Percentiles rank a stretch among this genome's conserved stretches.
These are phyloP conservation scores for Centropus unirufus DNA, from an alignment of 2,113 vertebrate genomes.

Conservation along the genomic window DNA sequence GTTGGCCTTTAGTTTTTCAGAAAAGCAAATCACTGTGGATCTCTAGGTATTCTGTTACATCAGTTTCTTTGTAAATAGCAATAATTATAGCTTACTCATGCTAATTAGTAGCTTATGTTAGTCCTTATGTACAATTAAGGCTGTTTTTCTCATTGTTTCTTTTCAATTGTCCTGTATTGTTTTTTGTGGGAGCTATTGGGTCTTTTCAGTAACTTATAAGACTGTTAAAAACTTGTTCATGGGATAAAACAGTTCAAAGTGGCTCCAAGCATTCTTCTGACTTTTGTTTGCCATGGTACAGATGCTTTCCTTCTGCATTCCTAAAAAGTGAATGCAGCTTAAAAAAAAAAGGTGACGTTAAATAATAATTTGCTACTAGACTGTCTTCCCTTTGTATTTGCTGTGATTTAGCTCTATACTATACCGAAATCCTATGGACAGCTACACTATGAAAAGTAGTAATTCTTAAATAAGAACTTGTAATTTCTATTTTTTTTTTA, in stretches of 20 bases:
- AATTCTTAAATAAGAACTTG: background rate
- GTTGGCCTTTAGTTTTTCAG: background rate
- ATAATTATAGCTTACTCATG: background rate
- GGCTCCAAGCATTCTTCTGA: background rate
- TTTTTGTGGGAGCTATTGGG: background rate
- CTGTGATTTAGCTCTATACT: background rate
- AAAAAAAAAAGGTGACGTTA: background rate
- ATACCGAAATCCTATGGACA: background rate
- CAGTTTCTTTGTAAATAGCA: background rate
- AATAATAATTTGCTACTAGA: background rate
- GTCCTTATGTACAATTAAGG: background rate
- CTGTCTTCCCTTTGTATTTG: background rate
- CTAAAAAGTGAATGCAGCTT: background rate
- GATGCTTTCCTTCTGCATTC: background rate
- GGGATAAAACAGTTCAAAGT: background rate
- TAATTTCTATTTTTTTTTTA: background rate
- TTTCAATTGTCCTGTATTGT: background rate
- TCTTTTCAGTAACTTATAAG: background rate
- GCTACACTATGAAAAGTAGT: background rate
- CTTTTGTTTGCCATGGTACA: background rate
- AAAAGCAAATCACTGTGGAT: background rate
- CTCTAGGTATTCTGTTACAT: background rate
- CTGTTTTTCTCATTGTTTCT: background rate
- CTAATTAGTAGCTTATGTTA: background rate
- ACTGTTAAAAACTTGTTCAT: background rate